Percentiles rank a stretch among this genome's conserved stretches.
Conservation (phyloP, 2,797 vertebrate species). For the Oryzias sinensis region DNA sequence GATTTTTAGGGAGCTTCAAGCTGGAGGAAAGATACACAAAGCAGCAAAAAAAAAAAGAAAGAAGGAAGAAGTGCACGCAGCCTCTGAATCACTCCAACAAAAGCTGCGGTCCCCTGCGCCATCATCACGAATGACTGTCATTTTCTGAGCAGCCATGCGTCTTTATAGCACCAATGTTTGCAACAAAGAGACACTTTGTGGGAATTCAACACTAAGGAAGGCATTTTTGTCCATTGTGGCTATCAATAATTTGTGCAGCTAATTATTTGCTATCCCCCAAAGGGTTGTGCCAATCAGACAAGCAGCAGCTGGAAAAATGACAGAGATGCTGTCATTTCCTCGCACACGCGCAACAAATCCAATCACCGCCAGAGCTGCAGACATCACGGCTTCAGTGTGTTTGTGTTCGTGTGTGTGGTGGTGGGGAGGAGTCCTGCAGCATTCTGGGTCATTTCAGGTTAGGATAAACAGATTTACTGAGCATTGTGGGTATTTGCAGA, state of each 20-base stretch:
- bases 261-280: conserved; percentile 52
- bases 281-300: conserved; percentile 40
- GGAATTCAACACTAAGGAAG: conserved; percentile 25
- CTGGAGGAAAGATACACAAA: conserved; percentile 20
- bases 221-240: conserved; percentile 34
- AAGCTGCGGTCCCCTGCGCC: conserved; percentile 31
- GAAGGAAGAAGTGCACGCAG: background rate
- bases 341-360: conserved; percentile 38
- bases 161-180: conserved; percentile 43
- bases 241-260: conserved; percentile 54
- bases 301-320: conserved; percentile 40
- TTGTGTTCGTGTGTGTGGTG: background rate
- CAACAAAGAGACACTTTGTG: conserved; percentile 28
- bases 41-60: background rate
- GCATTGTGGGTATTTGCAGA: conserved; percentile 6
- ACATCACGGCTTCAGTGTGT: conserved; percentile 9
- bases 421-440: background rate
- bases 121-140: conserved; percentile 48
- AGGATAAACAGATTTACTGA: conserved; percentile 10
- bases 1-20: conserved; percentile 13
- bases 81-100: conserved; percentile 33
- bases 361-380: conserved; percentile 12
- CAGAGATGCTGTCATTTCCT: conserved; percentile 27
- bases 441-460: conserved; percentile 1
- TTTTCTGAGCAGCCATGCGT: conserved; percentile 20